These are phyloP conservation scores for Callipepla californica DNA, from an alignment of 2,113 vertebrate species.

Conservation along the genomic window DNA sequence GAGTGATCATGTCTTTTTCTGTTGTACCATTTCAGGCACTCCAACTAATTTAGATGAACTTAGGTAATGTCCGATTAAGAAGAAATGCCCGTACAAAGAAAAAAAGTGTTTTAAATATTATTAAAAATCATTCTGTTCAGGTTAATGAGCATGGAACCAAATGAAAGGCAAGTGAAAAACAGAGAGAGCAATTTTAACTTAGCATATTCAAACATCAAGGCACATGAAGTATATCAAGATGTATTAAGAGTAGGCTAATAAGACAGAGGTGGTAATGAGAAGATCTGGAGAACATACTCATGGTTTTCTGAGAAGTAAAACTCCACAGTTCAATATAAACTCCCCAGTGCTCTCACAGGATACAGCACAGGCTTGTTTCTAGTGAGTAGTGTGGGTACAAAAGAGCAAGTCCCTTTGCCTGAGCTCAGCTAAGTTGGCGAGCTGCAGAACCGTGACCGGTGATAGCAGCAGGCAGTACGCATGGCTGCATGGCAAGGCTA, in stretches of 20 bases:
- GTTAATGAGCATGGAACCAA: neutral
- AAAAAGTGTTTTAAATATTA: neutral
- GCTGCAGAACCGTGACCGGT: rapidly evolving
- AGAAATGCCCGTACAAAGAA: neutral
- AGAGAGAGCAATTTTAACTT: neutral
- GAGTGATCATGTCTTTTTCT: neutral
- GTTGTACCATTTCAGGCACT: neutral
- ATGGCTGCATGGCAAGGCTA: neutral
- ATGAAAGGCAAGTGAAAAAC: neutral
- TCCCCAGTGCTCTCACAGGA: rapidly evolving
- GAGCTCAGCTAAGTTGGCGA: neutral
- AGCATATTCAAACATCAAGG: neutral
- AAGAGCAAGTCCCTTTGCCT: neutral
- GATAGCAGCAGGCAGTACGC: rapidly evolving
- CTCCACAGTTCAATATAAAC: neutral
- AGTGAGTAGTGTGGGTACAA: neutral
- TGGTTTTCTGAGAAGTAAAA: neutral
- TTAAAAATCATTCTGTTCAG: neutral
- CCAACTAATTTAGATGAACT: neutral
- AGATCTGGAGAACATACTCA: neutral
- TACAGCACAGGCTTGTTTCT: neutral
- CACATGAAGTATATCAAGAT: neutral
- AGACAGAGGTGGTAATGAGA: neutral
- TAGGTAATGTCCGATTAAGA: neutral
- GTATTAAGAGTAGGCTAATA: neutral